A percentile compares a stretch with the other conserved stretches of the same genome.
Conservation (phyloP, 2,888 invertebrate genomes). For the Orthosia incerta region DNA sequence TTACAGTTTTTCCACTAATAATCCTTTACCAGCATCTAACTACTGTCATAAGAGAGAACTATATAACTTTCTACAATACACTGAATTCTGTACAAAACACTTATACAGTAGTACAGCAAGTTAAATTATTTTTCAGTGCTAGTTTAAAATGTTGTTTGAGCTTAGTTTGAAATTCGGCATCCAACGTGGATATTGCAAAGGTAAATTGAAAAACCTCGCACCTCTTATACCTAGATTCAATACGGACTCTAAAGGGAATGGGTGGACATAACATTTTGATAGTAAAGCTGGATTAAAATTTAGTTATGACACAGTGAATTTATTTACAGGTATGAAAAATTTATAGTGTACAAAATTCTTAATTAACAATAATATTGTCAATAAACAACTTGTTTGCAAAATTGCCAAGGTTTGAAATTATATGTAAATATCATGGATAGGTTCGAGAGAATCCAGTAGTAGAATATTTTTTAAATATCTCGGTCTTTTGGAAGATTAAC, state of each 20-base stretch:
- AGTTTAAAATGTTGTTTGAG: constrained; percentile 36
- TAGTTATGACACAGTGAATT: no score
- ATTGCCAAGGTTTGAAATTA: no score
- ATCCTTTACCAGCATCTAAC: background rate
- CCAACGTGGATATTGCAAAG: constrained; percentile 24
- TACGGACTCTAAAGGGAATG: background rate
- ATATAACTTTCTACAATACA: constrained; percentile 7
- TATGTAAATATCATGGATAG: no score
- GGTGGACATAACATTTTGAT: background rate
- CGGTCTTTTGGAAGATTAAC: background rate
- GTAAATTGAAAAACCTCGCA: constrained; percentile 3
- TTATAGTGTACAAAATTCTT: no score
- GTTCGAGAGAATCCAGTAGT: no score
- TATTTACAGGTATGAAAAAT: no score
- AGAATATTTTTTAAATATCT: no score
- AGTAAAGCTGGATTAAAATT: background rate
- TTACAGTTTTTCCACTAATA: no score
- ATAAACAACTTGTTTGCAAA: no score
- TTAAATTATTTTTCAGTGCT: constrained; percentile 49
- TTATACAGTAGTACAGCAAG: background rate
- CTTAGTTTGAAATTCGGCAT: constrained; percentile 35
- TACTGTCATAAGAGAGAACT: background rate
- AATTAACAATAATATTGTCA: no score
- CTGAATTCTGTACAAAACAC: constrained; percentile 14
- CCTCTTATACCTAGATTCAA: constrained; percentile 15